These are phyloP conservation scores for Bhutanitis thaidina DNA, from an alignment of 2,888 invertebrate genomes.

Conservation along the genomic window DNA sequence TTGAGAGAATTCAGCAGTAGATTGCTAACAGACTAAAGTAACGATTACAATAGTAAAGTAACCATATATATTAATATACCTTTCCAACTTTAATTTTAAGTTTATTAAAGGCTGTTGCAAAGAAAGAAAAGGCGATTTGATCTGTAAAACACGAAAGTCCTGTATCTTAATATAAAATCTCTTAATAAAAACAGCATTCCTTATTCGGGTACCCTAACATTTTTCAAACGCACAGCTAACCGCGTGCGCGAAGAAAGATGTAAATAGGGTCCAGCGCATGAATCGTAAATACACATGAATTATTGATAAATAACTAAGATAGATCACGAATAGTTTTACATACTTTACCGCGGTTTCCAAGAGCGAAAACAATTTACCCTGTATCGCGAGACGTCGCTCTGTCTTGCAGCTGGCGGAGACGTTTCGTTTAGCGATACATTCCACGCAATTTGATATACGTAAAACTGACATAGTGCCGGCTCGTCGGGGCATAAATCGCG, in stretches of 20 bases:
- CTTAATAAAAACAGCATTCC: conserved; percentile 5
- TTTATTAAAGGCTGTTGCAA: no score
- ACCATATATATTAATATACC: no score
- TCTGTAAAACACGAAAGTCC: background rate
- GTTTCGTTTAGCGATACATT: conserved; percentile 22
- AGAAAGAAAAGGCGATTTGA: no score
- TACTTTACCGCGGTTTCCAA: conserved; percentile 2
- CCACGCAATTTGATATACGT: conserved; percentile 40
- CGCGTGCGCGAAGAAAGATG: conserved; percentile 3
- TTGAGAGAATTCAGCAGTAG: no score
- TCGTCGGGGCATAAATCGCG: conserved; percentile 34
- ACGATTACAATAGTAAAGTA: no score
- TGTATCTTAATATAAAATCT: conserved; percentile 1
- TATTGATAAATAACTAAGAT: conserved; percentile 14
- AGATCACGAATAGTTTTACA: conserved; percentile 11
- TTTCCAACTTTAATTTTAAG: no score
- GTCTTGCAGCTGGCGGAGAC: conserved; percentile 22
- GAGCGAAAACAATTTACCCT: conserved; percentile 4
- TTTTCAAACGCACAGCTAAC: conserved; percentile 7
- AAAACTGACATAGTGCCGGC: conserved; percentile 40
- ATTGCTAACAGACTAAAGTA: no score
- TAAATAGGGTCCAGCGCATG: conserved; percentile 7
- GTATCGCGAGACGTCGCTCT: background rate
- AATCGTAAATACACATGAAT: conserved; percentile 13
- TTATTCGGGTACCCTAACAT: conserved; percentile 9